Evolutionary conservation across 2,113 vertebrate species (phyloP), one percentile per base, ranked within the genome.

Genomic region (Atractosteus spatula): DNA sequence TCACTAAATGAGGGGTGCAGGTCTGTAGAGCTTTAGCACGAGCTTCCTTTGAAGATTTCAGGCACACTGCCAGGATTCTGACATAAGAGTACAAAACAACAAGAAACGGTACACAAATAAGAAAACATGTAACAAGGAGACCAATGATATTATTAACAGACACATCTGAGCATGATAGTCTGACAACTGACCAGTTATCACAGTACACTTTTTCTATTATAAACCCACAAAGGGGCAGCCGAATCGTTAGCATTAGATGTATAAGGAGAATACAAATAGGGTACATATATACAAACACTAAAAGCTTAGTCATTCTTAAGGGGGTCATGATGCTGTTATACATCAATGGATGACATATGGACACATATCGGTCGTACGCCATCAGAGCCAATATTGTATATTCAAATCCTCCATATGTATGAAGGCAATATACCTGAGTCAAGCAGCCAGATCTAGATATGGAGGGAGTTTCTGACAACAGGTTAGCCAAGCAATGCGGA

Each of bases 331-430:
- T 67, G 2, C 16, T 41, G 10, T 73, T 5, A 41, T 73, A 73
- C 4, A 7, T 41, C 14, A 73, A 41, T 17, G 72, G 72, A 41
- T 44, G 29, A 7, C 72, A 73, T 11, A 73, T 68, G 14, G 72
- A 56, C 11, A 73, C 41, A 29, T 73, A 73, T 55, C 72, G 42
- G 7, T 73, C 72, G 10, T 73, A 73, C 2, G 65, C 72, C 72
- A 73, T 73, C 13, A 61, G 41, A 16, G 55, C 43, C 12, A 73
- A 29, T 16, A 29, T 67, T 11, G 66, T 41, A 17, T 59, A 47
- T n/a, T 54, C 56, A 61, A 55, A 42, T 29, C 41, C 55, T 7
- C 55, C 72, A 68, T 73, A 73, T 7, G 45, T 14, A 54, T 66
- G n/a, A 8, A 73, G 42, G 17, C 17, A 8, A 29, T 68, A 68